Evolutionary conservation across 2,797 vertebrate species (phyloP).

Genomic region (Nannoperca australis): DNA sequence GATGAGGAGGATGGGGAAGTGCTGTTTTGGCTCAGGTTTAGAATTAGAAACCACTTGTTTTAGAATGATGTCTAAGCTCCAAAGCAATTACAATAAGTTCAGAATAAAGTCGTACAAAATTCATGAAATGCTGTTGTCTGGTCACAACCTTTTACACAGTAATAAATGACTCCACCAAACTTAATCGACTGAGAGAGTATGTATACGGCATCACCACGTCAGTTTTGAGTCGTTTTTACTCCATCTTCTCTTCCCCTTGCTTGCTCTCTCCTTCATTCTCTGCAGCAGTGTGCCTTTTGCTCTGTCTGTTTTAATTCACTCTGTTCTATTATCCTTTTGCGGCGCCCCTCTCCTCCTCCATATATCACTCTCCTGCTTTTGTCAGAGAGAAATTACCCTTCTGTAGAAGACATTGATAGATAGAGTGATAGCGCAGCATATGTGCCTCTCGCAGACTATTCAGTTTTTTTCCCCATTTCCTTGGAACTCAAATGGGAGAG

Average conservation of each 20-base stretch:
- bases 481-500: constrained; percentile 42
- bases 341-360: constrained; percentile 3
- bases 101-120: neutral
- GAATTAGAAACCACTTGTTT: neutral
- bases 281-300: constrained; percentile 16
- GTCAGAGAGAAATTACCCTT: constrained; percentile 54
- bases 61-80: neutral
- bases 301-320: constrained; percentile 32
- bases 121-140: neutral
- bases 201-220: neutral
- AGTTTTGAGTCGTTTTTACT: neutral
- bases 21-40: constrained; percentile 16
- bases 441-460: constrained; percentile 44
- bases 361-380: constrained; percentile 32
- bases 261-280: neutral
- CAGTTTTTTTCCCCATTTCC: constrained; percentile 29
- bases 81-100: neutral
- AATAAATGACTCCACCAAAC: neutral
- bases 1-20: constrained; percentile 16
- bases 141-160: neutral
- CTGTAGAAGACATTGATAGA: constrained; percentile 37
- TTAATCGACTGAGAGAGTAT: neutral
- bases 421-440: constrained; percentile 26
- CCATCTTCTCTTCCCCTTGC: neutral
- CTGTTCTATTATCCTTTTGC: constrained; percentile 24